Evolutionary conservation across 2,888 invertebrate genomes (phyloP), one percentile per base, ranked within the genome.

Genomic region (Drosophila austrosaltans): DNA sequence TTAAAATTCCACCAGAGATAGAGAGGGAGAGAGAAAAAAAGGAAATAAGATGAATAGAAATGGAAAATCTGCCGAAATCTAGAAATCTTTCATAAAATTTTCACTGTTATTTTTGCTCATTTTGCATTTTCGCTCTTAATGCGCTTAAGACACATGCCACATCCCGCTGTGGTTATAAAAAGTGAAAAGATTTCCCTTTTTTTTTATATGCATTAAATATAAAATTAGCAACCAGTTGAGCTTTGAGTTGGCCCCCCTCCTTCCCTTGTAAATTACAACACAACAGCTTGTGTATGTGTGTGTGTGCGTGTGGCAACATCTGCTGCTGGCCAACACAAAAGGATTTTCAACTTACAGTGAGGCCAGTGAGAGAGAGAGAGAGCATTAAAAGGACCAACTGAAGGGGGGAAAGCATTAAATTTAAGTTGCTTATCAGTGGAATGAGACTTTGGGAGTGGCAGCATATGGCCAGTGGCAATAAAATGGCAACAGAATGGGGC

Each of bases 261-360:
- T 28, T 30, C 10, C 44, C 44, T 42, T 64, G 71, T 25, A 57
- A 64, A 71, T 72, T 64, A 69, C 64, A 69, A 63, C 56, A 56
- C 72, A 60, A 44, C 66, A 66, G 76, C 76, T 81, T 81, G 76
- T 79, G 81, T 28, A 4, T 28, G 28, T 28, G 28, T 28, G 28
- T 28, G 28, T 28, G 28, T 28, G 28, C 5, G 28, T 75, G 81
- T 68, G 72, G 67, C 75, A 81, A 71, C 86, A 85, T 81, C 86
- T 81, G 82, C 66, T 66, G 60, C 53, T 66, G 77, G 60, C 64
- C 75, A 57, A 69, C 53, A 36, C 57, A 59, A 81, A 77, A 75
- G 83, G 86, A 85, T 85, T 81, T 76, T 10, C 75, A 66, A 59
- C 59, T 70, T 64, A 65, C 48, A 53, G 54, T 40, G 36, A 36